Evolutionary conservation across 2,888 invertebrate genomes (phyloP), one percentile per base, ranked within the genome.

Genomic region (Arctia plantaginis): DNA sequence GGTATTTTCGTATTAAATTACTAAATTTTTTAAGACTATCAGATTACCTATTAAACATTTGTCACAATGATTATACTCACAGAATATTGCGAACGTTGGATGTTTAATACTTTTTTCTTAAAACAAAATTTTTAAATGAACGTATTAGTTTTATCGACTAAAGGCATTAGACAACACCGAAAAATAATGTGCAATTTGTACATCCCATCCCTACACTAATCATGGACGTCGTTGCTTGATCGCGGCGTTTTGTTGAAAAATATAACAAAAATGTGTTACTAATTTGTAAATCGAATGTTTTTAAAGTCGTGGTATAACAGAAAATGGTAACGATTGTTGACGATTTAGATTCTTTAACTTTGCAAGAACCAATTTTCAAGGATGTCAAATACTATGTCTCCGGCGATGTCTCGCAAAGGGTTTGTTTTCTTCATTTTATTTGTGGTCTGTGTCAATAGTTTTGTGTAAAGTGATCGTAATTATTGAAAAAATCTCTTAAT

Each of bases 341-440:
- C 93, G 95, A 95, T 91, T 90, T 95, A 92, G 95, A 95, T 91
- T 92, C 96, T 89, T 92, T 96, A 91, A 91, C 93, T 88, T 92
- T 96, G 87, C 93, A 94, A 90, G 96, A 96, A 88, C 95, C 96
- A 87, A 96, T 98, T 86, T 98, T 98, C 93, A 97, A 97, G 92
- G 97, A 97, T 96, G 97, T 98, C 86, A 98, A 98, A 91, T 98
- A 97, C 95, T 98, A 97, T 94, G 96, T 98, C 87, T 98, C 97
- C 90, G 98, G 98, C 84, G 97, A 97, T 93, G 96, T 98, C 86
- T 96, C 97, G 85, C 97, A 97, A 90, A 97, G 97, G 97, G 98
- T 98, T 92, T 93, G 94, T 94, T 92, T 92, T 90, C 84, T 81
- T 84, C 84, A 83, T 59, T 85, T 87, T 87, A 84, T 87, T 88